Percentiles rank a stretch among this genome's conserved stretches.
Evolutionary conservation across 2,888 invertebrate genomes (phyloP).

Genomic region (Ormyrus labotus): DNA sequence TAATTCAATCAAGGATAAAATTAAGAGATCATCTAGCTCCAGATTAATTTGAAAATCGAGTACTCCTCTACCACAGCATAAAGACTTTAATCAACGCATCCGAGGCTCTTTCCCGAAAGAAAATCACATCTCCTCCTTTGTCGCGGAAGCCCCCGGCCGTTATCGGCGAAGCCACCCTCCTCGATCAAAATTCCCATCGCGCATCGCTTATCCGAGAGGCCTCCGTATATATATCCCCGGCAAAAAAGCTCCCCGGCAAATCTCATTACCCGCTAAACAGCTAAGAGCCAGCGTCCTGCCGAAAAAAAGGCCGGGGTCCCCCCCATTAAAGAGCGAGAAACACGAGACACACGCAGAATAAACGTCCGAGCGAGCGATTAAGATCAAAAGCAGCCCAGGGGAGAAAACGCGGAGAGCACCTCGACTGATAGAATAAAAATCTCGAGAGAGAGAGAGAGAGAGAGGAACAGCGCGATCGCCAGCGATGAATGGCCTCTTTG

Average conservation of each 20-base stretch:
- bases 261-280: slow-evolving; percentile 24
- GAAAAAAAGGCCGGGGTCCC: slow-evolving; percentile 4
- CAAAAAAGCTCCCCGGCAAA: background rate
- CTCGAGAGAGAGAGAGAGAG: slow-evolving; percentile 34
- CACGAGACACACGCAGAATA: slow-evolving; percentile 26
- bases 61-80: no score
- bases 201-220: no score
- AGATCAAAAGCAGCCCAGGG: slow-evolving; percentile 48
- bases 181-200: background rate
- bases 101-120: no score
- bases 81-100: no score
- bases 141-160: no score
- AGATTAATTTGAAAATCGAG: no score
- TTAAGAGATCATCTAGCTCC: no score
- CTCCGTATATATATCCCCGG: background rate
- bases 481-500: slow-evolving; percentile 71
- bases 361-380: slow-evolving; percentile 49
- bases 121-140: no score
- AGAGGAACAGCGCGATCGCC: slow-evolving; percentile 19
- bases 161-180: background rate
- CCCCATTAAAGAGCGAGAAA: background rate
- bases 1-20: no score
- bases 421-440: slow-evolving; percentile 53
- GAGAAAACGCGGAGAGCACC: background rate
- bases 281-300: background rate